Evolutionary conservation across 1,140 invertebrate genomes (phyloP).

Genomic region (Paracyclopina nana): DNA sequence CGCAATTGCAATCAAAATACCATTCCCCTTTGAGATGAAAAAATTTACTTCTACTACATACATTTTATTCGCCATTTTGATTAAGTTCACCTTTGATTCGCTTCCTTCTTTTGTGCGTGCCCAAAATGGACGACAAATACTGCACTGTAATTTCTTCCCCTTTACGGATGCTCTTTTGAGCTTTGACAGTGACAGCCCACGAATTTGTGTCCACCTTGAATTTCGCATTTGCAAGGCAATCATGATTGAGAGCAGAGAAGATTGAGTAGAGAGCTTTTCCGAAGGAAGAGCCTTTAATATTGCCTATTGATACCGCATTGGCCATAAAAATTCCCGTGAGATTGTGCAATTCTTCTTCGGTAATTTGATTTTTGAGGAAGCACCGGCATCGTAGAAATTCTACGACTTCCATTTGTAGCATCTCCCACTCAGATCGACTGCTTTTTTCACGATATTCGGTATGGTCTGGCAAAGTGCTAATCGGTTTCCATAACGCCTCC

Average conservation of each 20-base stretch:
- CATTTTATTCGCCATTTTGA: too few species aligned
- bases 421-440: not conserved
- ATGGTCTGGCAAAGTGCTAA: not conserved
- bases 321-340: not conserved
- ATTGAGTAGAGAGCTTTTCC: not conserved
- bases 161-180: not conserved
- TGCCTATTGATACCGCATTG: not conserved
- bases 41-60: too few species aligned
- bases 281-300: not conserved
- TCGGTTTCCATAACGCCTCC: not conserved
- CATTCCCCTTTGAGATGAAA: constrained; percentile 1
- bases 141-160: not conserved
- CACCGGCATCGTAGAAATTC: not conserved
- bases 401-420: not conserved
- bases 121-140: not conserved
- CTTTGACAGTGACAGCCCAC: not conserved
- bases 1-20: constrained; percentile 10
- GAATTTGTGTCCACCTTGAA: not conserved
- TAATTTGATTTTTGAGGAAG: not conserved
- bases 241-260: not conserved
- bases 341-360: not conserved
- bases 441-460: not conserved
- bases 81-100: not conserved
- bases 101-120: not conserved
- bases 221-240: not conserved